These are phyloP conservation scores for Brassicogethes aeneus DNA, from an alignment of 2,888 invertebrate genomes.

Conservation along the genomic window DNA sequence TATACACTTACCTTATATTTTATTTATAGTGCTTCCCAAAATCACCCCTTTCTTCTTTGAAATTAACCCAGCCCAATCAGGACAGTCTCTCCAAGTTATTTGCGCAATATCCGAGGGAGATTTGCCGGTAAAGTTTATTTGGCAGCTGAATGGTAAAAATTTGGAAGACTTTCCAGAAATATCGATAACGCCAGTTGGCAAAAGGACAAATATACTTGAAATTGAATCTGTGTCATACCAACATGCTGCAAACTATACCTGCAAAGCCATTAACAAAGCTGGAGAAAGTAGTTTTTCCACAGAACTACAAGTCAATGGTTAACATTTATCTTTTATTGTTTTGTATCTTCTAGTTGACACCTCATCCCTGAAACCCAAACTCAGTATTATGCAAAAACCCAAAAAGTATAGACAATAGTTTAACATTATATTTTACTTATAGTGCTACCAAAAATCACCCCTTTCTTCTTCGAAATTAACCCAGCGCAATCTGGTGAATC, in stretches of 20 bases:
- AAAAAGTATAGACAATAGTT: slow-evolving; percentile 54
- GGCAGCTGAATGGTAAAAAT: slow-evolving; percentile 58
- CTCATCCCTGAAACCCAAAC: too few species aligned
- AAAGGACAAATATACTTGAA: slow-evolving; percentile 55
- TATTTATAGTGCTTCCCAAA: slow-evolving; percentile 52
- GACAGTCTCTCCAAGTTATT: slow-evolving; percentile 46
- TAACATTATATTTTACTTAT: slow-evolving; percentile 17
- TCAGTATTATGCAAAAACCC: too few species aligned
- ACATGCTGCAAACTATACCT: slow-evolving; percentile 51
- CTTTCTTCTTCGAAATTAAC: slow-evolving; percentile 49
- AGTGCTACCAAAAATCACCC: slow-evolving; percentile 43
- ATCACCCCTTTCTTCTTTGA: slow-evolving; percentile 69
- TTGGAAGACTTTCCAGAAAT: slow-evolving; percentile 44
- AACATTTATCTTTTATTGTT: slow-evolving; percentile 9
- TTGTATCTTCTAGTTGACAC: slow-evolving; percentile 21
- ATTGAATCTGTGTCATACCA: slow-evolving; percentile 47
- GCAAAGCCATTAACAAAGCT: slow-evolving; percentile 47
- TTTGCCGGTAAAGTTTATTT: slow-evolving; percentile 65
- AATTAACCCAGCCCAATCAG: slow-evolving; percentile 49
- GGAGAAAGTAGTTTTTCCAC: slow-evolving; percentile 45
- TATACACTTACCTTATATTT: too few species aligned
- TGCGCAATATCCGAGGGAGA: slow-evolving; percentile 63
- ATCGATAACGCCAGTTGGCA: slow-evolving; percentile 52
- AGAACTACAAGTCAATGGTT: slow-evolving; percentile 49
- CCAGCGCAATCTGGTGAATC: slow-evolving; percentile 58